These are phyloP conservation scores for Tamandua tetradactyla DNA, from an alignment of 2,797 vertebrate genomes.

Conservation along the genomic window DNA sequence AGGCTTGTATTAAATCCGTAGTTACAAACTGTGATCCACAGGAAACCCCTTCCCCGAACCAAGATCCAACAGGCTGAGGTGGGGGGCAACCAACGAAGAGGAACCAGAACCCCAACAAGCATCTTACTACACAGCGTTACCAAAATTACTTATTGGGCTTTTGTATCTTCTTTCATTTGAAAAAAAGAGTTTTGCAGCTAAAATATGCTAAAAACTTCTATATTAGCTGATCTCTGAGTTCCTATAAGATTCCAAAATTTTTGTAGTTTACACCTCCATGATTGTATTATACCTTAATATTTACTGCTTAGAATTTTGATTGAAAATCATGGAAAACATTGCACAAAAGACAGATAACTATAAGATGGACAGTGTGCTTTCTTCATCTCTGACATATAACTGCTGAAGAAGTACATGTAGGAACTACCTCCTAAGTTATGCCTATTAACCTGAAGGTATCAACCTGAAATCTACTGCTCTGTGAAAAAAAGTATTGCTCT, in stretches of 20 bases:
- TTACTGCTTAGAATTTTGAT: conserved; percentile 31
- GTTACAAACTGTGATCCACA: not conserved
- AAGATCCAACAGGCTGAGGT: not conserved
- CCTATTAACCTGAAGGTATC: not conserved
- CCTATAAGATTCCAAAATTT: not conserved
- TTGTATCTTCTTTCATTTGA: not conserved
- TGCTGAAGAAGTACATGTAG: not conserved
- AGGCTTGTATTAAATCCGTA: not conserved
- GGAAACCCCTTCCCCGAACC: too few relatives aligned
- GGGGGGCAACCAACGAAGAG: not conserved
- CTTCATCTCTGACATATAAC: not conserved
- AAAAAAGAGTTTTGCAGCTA: not conserved
- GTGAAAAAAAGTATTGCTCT: not conserved
- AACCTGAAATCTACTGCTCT: not conserved
- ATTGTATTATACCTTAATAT: not conserved
- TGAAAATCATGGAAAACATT: conserved; percentile 27
- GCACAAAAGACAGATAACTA: conserved; percentile 15
- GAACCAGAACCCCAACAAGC: not conserved
- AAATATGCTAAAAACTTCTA: not conserved
- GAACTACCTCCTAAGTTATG: not conserved
- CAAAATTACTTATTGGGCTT: not conserved
- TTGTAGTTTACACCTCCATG: not conserved
- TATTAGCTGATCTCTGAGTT: not conserved
- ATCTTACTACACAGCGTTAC: not conserved
- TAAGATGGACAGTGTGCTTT: not conserved